Conservation (phyloP, 2,888 invertebrate species). For the Stenchaetothrips biformis region DNA sequence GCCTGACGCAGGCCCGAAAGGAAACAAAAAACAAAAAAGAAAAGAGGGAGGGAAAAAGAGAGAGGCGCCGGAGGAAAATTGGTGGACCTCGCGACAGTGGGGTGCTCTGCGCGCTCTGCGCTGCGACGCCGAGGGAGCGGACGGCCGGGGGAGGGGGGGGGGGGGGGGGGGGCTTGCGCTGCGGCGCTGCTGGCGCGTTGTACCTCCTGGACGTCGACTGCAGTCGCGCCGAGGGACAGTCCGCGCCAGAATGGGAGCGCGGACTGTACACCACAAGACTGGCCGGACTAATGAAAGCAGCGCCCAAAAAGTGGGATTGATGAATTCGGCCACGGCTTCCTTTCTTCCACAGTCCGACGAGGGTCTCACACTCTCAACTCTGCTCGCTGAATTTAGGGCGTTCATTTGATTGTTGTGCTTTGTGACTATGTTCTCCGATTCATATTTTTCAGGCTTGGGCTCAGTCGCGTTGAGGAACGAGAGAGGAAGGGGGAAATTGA, state of each 20-base stretch:
- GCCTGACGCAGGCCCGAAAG: conserved; percentile 23
- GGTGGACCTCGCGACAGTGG: conserved; percentile 22
- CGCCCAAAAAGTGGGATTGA: not conserved
- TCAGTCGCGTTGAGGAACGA: not conserved
- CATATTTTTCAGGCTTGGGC: not conserved
- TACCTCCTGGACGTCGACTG: conserved; percentile 24
- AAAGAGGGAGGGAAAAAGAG: not conserved
- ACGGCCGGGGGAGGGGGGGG: not conserved
- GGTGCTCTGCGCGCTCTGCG: conserved; percentile 4
- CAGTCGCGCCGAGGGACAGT: conserved; percentile 18
- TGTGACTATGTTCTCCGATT: not conserved
- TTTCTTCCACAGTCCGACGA: no score
- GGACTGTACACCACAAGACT: not conserved
- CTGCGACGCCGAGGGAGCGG: conserved; percentile 19
- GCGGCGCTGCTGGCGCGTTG: conserved; percentile 18
- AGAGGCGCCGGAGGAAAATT: conserved; percentile 22
- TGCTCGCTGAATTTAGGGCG: no score
- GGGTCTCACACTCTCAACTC: no score
- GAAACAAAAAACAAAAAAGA: not conserved
- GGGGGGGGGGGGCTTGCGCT: not conserved
- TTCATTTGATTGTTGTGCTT: not conserved
- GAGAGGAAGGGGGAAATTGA: not conserved
- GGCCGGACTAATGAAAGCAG: not conserved
- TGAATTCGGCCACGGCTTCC: no score
- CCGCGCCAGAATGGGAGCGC: not conserved